phyloP scores from a whole-genome alignment of 2,888 invertebrate genomes.

The Acrocyrtus sp. region DNA sequence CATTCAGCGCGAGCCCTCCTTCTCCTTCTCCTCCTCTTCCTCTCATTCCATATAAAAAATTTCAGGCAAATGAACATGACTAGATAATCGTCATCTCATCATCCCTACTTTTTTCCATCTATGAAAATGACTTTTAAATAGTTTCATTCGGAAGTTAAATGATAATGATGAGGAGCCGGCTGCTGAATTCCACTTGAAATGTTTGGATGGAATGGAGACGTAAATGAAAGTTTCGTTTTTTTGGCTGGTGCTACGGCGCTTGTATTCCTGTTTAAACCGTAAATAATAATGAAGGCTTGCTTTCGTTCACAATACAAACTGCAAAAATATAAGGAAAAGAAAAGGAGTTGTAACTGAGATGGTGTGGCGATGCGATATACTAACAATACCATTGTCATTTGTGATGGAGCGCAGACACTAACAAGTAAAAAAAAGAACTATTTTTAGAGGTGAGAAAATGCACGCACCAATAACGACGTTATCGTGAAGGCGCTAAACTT shows the following conservation, averaged over 20 bases:
- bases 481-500: background rate
- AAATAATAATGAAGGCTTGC: background rate
- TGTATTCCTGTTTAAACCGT: too few relatives aligned
- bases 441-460: background rate
- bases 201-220: too few relatives aligned
- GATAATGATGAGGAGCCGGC: background rate
- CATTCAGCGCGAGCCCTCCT: background rate
- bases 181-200: too few relatives aligned
- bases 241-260: background rate
- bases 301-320: background rate
- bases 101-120: slow-evolving; percentile 7
- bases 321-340: background rate
- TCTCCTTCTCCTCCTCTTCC: background rate
- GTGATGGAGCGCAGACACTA: background rate
- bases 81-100: slow-evolving; percentile 9
- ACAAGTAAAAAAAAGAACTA: background rate
- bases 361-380: too few relatives aligned
- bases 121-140: background rate
- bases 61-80: slow-evolving; percentile 33
- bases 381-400: background rate
- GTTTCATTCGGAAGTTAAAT: background rate
- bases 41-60: slow-evolving; percentile 41
- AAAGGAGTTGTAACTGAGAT: too few relatives aligned
- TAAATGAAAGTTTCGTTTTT: background rate
- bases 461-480: background rate